phyloP scores from a whole-genome alignment of 2,113 vertebrate species.

The Lepisosteus osseus region DNA sequence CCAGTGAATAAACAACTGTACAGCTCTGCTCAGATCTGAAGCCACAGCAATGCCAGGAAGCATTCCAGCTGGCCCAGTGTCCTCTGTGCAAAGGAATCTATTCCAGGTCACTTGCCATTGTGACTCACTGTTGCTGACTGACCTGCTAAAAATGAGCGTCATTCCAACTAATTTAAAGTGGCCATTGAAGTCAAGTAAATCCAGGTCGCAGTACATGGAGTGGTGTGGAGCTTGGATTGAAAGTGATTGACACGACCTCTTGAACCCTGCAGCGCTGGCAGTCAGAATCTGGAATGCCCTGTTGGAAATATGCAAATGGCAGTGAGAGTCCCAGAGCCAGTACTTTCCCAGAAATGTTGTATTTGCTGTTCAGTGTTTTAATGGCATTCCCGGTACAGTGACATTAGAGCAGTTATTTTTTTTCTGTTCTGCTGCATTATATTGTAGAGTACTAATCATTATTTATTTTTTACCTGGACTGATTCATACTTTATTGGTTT shows the following conservation, averaged over 20 bases:
- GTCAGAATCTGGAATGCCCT: background rate
- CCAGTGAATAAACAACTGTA: slow-evolving; percentile 7
- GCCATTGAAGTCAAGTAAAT: slow-evolving; percentile 22
- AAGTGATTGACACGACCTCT: background rate
- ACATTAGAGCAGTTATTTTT: too few relatives aligned
- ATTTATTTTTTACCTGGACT: too few relatives aligned
- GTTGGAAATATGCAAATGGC: background rate
- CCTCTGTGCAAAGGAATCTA: slow-evolving; percentile 32
- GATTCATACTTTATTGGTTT: too few relatives aligned
- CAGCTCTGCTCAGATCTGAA: slow-evolving; percentile 12
- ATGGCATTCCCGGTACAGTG: too few relatives aligned
- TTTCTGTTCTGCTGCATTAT: too few relatives aligned
- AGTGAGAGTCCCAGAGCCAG: background rate
- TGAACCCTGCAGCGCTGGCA: background rate
- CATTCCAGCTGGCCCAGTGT: slow-evolving; percentile 25
- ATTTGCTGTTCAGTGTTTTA: background rate
- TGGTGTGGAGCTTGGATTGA: background rate
- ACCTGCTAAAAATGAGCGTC: slow-evolving; percentile 36
- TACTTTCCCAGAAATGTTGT: background rate
- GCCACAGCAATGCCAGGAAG: slow-evolving; percentile 22
- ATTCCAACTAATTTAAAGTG: slow-evolving; percentile 38
- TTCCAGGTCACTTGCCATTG: slow-evolving; percentile 52
- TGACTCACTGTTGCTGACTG: slow-evolving; percentile 44
- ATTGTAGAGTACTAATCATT: too few relatives aligned
- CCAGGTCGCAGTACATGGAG: slow-evolving; percentile 15